These are phyloP conservation scores for Ceyx erithaca DNA, from an alignment of 2,797 vertebrate genomes.

Conservation along the genomic window DNA sequence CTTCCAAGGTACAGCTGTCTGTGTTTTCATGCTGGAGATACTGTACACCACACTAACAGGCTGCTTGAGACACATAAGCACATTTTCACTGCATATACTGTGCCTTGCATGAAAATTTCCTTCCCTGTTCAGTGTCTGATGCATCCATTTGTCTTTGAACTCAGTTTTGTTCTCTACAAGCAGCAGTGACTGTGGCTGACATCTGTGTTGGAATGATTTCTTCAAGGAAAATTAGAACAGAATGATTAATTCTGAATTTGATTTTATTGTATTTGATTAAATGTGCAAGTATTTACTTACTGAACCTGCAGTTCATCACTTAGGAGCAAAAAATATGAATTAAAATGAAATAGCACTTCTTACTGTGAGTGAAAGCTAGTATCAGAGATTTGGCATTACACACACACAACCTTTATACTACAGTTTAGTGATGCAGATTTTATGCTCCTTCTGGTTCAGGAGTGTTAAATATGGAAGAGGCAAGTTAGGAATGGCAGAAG, in stretches of 20 bases:
- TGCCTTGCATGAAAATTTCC: background rate
- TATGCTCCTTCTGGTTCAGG: background rate
- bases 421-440: background rate
- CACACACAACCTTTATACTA: background rate
- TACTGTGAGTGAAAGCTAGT: background rate
- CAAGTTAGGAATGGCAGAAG: background rate
- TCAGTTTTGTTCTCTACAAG: background rate
- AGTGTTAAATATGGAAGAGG: background rate
- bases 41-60: background rate
- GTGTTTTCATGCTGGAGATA: background rate
- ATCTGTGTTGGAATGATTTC: background rate
- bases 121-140: background rate
- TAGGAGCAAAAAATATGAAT: background rate
- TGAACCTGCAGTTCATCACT: background rate
- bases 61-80: background rate
- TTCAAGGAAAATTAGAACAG: background rate
- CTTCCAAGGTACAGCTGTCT: constrained; percentile 87
- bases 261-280: background rate
- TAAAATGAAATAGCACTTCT: background rate
- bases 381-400: background rate
- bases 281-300: background rate
- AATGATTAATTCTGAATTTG: background rate
- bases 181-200: background rate
- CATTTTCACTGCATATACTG: background rate
- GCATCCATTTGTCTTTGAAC: background rate